Evolutionary conservation across 1,140 invertebrate species (phyloP), one percentile per base, ranked within the genome.

Genomic region (Sminthurinus signatus): DNA sequence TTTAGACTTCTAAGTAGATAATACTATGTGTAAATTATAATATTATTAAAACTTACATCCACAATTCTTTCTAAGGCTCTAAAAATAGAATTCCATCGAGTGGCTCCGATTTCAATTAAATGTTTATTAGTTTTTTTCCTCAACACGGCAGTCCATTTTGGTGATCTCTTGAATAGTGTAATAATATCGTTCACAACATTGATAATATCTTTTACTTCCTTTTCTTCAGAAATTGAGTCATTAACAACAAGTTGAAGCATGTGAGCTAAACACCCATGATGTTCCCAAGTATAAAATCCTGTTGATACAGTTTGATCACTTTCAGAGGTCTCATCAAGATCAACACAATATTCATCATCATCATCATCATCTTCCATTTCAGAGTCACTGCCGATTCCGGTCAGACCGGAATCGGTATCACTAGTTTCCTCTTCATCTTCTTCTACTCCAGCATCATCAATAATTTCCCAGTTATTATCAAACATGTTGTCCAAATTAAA

Each of bases 31-130:
- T n/a, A 8, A 39, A 46, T 46, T 21, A 14, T 46, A n/a, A 17
- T 2, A 50, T 4, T n/a, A 1, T n/a, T 8, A 14, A 1, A 28
- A 36, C 27, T 29, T 48, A 60, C 43, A 12, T 44, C 25, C 2
- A 29, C 10, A 50, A 60, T 19, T 12, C 57, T 21, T 46, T 50
- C 27, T 1, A 60, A n/a, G 1, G 57, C 39, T 28, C 25, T 46
- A 21, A 29, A 27, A 2, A 29, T 59, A 1, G 42, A 46, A 21
- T 59, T 59, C 57, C 57, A 59, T 1, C 57, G 21, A 17, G 57
- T 59, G 25, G 25, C 21, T 0, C 57, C 39, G 36, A 59, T 59
- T 0, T 39, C 1, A 1, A 59, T n/a, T 17, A 59, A n/a, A 2
- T n/a, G 1, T 31, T 42, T 12, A 25, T 15, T n/a, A 1, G 42